Base-by-base conservation (phyloP, 1,140 invertebrate species). In the Harpegnathos saltator region DNA sequence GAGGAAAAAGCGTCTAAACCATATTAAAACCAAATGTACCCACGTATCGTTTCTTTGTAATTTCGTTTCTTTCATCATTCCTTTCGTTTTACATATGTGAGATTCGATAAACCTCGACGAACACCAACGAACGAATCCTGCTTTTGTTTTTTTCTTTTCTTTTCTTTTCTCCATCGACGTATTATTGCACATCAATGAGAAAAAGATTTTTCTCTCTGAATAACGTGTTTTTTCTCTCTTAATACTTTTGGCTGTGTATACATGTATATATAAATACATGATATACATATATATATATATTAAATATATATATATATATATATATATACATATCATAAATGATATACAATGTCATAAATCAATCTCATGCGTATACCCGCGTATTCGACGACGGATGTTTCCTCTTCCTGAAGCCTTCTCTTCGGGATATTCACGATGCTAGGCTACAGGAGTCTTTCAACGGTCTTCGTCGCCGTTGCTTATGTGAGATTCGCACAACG, bases 121-220 rank as follows among this genome's bases (percentile, higher is more conserved):
- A 17, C 65, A 26, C 22, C 19, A 68, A 50, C 22, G 24, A 17
- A 58, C 14, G 52, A 44, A 44, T 24, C 29, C 38, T 44, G 75
- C 24, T 38, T 11, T 19, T 14, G 29, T 33, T n/a, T n/a, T n/a
- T 7, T 33, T 1, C 33, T 1, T 33, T 33, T 33, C 7, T 7
- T 3, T 33, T 44, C 26, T 58, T 5, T 19, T 63, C 44, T 71
- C 38, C 65, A 71, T 58, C n/a, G 56, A 80, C 22, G 52, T 80
- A 80, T 80, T 80, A 80, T 80, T 71, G 65, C 65, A 71, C 75
- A 71, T 71, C 66, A 65, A 71, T 38, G n/a, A 44, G 22, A 69
- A 80, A 38, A 69, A 80, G 58, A 71, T 58, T 58, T 11, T 44
- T 44, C 22, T 78, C 52, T 33, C 61, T 22, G 74, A 66, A 22